Base-by-base conservation (phyloP, 2,113 vertebrate genomes). In the Panurus biarmicus region DNA sequence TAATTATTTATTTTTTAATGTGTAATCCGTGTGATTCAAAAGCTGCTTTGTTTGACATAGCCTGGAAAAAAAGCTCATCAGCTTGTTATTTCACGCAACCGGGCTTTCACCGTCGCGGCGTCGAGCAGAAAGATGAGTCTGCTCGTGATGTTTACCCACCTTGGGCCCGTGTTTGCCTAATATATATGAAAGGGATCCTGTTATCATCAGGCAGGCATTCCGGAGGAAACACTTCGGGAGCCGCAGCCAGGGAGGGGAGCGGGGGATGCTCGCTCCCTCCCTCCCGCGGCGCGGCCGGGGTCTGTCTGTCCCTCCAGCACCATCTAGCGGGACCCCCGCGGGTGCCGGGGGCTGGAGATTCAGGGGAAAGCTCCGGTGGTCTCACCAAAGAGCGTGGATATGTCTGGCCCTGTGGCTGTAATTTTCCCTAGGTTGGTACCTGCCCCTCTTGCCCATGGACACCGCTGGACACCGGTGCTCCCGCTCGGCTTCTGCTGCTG, bases 191-290 rank as follows among this genome's bases (percentile, higher is more conserved):
- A 94, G 58, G 65, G 95, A 85, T 89, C 83, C 90, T 93, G 95
- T 96, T 97, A 88, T 96, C 90, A 56, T 82, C 85, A 88, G 84
- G 75, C 85, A 83, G 89, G 73, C 86, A 86, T 96, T 97, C 91
- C 76, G 73, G 85, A 97, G 93, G 86, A 91, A 91, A 60, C 69
- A 18, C 50, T 87, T 73, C 8, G 45, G 12, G 74, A 91, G 87
- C 80, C 51, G 40, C 77, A 77, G 85, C 61, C 75, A 21, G 77
- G 12, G 40, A 35, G 54, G 18, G 15, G 31, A 54, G 51, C 8
- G 7, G 65, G 29, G 66, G 54, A 20, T 72, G 62, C 73, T n/a
- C 47, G 20, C 66, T 42, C 19, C 23, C 51, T 23, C 31, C 5
- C 29, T 64, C 13, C 28, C 45, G 57, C 48, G 1, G 31, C 33